Base-by-base conservation (phyloP, 1,140 invertebrate genomes). In the Drosophila pseudoobscura region DNA sequence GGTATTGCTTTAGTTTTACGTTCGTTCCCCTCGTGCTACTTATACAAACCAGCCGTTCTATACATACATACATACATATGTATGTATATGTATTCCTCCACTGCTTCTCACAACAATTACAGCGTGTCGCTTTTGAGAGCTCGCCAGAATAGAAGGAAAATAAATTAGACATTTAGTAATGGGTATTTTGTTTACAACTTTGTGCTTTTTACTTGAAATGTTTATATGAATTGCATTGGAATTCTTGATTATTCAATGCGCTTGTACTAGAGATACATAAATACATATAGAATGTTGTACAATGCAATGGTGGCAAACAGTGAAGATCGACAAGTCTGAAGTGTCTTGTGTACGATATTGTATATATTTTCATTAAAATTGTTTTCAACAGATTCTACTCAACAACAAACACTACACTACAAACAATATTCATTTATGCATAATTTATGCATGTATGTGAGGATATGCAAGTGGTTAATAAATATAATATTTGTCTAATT, bases 151-250 rank as follows among this genome's bases (percentile, higher is more conserved):
- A 15, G 8, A 11, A 20, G 2, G 13, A 47, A 56, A 49, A 56
- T 31, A 49, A 64, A 68, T 56, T 9, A 15, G 45, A 31, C 11
- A n/a, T 70, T 20, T 20, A 68, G 65, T 69, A 66, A 69, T 54
- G 49, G 6, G 29, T 56, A 31, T 43, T 44, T 65, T 69, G 65
- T 68, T 56, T 65, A 66, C 44, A 69, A 68, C 51, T 69, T 68
- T 69, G 60, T 63, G 63, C 51, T 57, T 69, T 39, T 69, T 56
- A 57, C 44, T 66, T 20, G 39, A 69, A 69, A 69, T 69, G 63
- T 69, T 69, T 70, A 56, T 70, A 57, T 50, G 63, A 69, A 69
- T 57, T 17, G 64, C 66, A 49, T 24, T 69, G 66, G 52, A 70
- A 69, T 69, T 68, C 20, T 45, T 22, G 35, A 54, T 35, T 61